Evolutionary conservation across 1,140 invertebrate genomes (phyloP).

Genomic region (Tetragnatha versicolor): DNA sequence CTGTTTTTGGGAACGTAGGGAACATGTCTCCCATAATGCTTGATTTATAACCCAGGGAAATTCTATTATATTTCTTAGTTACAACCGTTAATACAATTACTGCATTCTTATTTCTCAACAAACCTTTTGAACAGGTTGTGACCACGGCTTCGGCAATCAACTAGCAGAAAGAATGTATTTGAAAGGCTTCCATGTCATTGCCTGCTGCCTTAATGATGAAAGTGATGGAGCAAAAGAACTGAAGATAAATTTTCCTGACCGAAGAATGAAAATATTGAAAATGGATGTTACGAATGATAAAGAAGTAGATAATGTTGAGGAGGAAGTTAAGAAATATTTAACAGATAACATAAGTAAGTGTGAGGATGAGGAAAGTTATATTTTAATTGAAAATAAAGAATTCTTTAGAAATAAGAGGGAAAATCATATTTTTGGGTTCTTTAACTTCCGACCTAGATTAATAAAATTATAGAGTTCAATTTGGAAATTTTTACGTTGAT

Average conservation of each 20-base stretch:
- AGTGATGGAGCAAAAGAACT: slow-evolving; percentile 61
- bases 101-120: too few relatives aligned
- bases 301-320: slow-evolving; percentile 65
- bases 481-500: background rate
- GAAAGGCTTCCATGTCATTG: slow-evolving; percentile 67
- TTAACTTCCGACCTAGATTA: background rate
- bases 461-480: background rate
- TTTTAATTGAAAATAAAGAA: background rate
- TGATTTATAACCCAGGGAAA: too few relatives aligned
- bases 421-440: background rate
- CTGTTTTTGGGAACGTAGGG: too few relatives aligned
- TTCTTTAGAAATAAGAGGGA: background rate
- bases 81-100: too few relatives aligned
- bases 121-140: too few relatives aligned
- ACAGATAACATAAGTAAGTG: slow-evolving; percentile 10
- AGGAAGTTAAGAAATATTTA: slow-evolving; percentile 3
- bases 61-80: too few relatives aligned
- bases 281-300: slow-evolving; percentile 74
- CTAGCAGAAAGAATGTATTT: slow-evolving; percentile 60
- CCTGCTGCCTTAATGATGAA: slow-evolving; percentile 72
- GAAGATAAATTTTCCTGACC: slow-evolving; percentile 59
- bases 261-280: slow-evolving; percentile 65
- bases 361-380: background rate
- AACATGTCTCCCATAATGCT: too few relatives aligned
- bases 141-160: slow-evolving; percentile 54